phyloP scores from a whole-genome alignment of 1,140 invertebrate species.

The Macrocentrus cingulum region DNA sequence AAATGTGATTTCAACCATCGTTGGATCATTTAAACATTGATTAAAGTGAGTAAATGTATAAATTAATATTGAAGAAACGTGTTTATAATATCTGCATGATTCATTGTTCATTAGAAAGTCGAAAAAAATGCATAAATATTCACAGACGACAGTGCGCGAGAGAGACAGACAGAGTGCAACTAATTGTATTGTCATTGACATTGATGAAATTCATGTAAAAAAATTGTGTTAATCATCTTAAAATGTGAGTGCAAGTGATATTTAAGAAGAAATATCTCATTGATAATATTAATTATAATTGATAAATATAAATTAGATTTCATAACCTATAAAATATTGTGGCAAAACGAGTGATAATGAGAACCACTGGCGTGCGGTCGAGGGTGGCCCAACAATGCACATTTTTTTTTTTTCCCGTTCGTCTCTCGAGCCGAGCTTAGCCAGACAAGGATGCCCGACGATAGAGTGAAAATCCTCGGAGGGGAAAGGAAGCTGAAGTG shows the following conservation, averaged over 20 bases:
- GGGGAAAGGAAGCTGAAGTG: conserved; percentile 16
- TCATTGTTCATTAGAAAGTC: no score
- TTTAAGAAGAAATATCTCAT: background rate
- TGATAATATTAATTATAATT: background rate
- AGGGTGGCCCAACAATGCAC: conserved; percentile 26
- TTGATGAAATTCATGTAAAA: no score
- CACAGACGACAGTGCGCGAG: no score
- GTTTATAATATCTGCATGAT: background rate
- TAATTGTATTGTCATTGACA: no score
- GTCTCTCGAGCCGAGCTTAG: background rate
- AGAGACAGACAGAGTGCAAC: no score
- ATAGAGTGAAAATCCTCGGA: conserved; percentile 21
- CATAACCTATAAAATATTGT: conserved; percentile 14
- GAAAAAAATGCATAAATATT: background rate
- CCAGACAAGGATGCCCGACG: background rate
- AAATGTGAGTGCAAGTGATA: background rate
- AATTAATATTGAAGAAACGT: background rate
- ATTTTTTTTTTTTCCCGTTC: conserved; percentile 19
- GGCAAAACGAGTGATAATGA: conserved; percentile 14
- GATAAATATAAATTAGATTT: background rate
- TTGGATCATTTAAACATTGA: background rate
- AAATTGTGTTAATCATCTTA: no score
- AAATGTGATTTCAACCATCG: background rate
- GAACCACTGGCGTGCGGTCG: conserved; percentile 23
- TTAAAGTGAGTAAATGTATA: background rate